A percentile compares a stretch with the other conserved stretches of the same genome.
phyloP scores from a whole-genome alignment of 2,113 vertebrate genomes.

The Pseudorectes ferrugineus region DNA sequence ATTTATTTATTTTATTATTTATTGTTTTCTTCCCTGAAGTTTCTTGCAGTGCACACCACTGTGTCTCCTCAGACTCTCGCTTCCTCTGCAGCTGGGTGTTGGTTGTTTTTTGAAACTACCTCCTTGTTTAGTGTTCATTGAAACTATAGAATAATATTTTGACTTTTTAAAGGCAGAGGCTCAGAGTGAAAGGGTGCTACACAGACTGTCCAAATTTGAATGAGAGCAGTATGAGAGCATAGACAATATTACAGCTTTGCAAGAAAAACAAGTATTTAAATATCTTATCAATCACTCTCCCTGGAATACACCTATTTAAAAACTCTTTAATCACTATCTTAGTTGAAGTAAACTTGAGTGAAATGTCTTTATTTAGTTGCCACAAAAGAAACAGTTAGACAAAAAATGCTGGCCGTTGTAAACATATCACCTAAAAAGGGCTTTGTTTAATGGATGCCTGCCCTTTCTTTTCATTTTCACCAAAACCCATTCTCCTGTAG shows the following conservation, averaged over 20 bases:
- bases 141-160: background rate
- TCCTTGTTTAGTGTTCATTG: background rate
- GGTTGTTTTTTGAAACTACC: background rate
- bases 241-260: background rate
- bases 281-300: background rate
- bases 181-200: background rate
- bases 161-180: background rate
- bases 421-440: conserved; percentile 59
- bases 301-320: background rate
- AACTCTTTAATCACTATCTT: conserved; percentile 49
- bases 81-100: background rate
- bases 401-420: conserved; percentile 59
- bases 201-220: background rate
- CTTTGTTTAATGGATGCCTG: background rate
- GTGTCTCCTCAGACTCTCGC: background rate
- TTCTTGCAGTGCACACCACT: background rate
- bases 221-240: background rate
- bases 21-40: background rate
- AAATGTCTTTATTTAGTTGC: conserved; percentile 75
- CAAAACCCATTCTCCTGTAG: background rate
- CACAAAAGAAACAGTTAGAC: conserved; percentile 65
- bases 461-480: background rate
- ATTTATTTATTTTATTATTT: background rate
- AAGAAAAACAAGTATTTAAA: background rate
- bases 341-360: conserved; percentile 74